Percentiles rank a stretch among this genome's conserved stretches.
Conservation (phyloP, 2,113 vertebrate genomes). For the Oophaga pumilio region DNA sequence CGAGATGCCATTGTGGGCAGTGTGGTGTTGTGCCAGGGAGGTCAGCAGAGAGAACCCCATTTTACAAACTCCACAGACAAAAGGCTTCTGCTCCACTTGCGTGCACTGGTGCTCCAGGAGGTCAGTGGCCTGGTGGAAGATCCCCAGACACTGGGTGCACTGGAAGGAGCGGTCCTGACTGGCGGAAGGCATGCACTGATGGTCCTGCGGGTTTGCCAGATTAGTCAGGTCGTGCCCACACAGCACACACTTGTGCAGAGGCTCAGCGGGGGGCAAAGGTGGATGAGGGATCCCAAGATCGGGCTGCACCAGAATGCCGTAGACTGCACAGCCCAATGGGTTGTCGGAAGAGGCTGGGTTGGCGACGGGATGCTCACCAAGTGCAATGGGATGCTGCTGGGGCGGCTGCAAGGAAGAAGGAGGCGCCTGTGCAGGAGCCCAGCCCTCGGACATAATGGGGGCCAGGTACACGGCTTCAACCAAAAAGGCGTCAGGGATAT, state of each 20-base stretch:
- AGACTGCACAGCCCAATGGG: slow-evolving; percentile 90
- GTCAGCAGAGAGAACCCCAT: slow-evolving; percentile 98
- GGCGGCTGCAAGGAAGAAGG: slow-evolving; percentile 58
- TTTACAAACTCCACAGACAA: slow-evolving; percentile 95
- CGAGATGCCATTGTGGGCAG: slow-evolving; percentile 84
- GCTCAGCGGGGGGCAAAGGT: slow-evolving; percentile 76
- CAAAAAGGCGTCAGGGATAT: slow-evolving; percentile 69
- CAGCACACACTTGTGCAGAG: slow-evolving; percentile 85
- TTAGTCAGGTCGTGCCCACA: slow-evolving; percentile 93
- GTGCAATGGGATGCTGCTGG: slow-evolving; percentile 79
- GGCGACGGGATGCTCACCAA: slow-evolving; percentile 86
- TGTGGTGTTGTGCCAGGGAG: slow-evolving; percentile 90
- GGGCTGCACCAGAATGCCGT: slow-evolving; percentile 91
- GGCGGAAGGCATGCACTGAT: slow-evolving; percentile 86
- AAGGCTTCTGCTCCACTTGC: slow-evolving; percentile 97
- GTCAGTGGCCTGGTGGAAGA: slow-evolving; percentile 96
- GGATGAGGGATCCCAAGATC: slow-evolving; percentile 78
- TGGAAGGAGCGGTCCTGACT: slow-evolving; percentile 94
- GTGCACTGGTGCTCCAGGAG: slow-evolving; percentile 95
- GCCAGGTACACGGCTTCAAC: slow-evolving; percentile 64
- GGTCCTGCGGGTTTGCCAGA: slow-evolving; percentile 89
- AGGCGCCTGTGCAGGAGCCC: slow-evolving; percentile 69
- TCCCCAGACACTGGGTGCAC: slow-evolving; percentile 97
- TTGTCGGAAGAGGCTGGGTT: slow-evolving; percentile 79
- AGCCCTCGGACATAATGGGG: slow-evolving; percentile 81